These are phyloP conservation scores for Rhagophthalmus giganteus DNA, from an alignment of 2,888 invertebrate species.

Conservation along the genomic window DNA sequence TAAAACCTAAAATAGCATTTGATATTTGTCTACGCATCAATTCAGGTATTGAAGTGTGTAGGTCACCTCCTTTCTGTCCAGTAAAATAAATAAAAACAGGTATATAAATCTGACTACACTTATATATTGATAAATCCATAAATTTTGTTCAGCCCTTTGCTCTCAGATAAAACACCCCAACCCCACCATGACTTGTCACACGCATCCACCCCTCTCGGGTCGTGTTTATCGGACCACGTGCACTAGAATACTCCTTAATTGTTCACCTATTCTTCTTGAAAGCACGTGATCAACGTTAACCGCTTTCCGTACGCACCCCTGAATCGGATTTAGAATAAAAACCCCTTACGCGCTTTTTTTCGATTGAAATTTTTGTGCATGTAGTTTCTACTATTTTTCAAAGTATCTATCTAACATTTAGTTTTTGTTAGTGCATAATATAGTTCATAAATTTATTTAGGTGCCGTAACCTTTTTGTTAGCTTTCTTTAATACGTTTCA, in stretches of 20 bases:
- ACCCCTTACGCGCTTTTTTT: too few relatives aligned
- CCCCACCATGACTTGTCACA: constrained; percentile 31
- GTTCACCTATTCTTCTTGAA: constrained; percentile 41
- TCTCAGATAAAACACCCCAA: constrained; percentile 25
- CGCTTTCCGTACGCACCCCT: constrained; percentile 17
- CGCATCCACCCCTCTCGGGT: constrained; percentile 29
- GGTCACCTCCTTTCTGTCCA: too few relatives aligned
- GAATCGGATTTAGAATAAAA: background rate
- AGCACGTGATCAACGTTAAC: constrained; percentile 33
- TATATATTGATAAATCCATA: constrained; percentile 28
- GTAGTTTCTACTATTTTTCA: too few relatives aligned
- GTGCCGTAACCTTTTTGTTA: too few relatives aligned
- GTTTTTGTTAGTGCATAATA: too few relatives aligned
- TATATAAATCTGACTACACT: constrained; percentile 17
- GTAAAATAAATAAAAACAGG: background rate
- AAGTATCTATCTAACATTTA: too few relatives aligned
- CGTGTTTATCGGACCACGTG: constrained; percentile 42
- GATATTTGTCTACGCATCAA: too few relatives aligned
- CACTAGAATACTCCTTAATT: constrained; percentile 44
- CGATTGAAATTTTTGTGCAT: too few relatives aligned
- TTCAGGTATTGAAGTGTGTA: too few relatives aligned
- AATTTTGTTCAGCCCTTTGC: constrained; percentile 26
- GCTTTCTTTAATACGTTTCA: too few relatives aligned
- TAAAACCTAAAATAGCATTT: constrained; percentile 1
- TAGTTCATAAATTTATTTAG: too few relatives aligned